These are phyloP conservation scores for Apantesis nais DNA, from an alignment of 2,888 invertebrate genomes.

Conservation along the genomic window DNA sequence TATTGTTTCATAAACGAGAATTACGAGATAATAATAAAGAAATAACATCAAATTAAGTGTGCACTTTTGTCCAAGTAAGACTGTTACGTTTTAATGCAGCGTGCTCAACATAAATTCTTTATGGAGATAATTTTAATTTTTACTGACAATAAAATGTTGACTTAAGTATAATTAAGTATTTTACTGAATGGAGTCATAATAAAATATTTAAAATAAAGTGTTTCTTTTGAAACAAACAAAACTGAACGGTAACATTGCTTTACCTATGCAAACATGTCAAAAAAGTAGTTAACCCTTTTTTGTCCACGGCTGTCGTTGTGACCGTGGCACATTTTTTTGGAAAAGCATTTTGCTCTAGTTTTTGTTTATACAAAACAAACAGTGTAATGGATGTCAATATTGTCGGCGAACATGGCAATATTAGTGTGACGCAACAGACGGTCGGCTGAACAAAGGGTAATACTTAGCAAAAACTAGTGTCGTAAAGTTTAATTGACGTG, in stretches of 20 bases:
- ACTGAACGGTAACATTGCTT: slow-evolving; percentile 42
- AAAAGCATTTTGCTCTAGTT: slow-evolving; percentile 67
- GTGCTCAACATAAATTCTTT: slow-evolving; percentile 37
- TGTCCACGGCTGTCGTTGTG: slow-evolving; percentile 41
- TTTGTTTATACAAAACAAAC: slow-evolving; percentile 67
- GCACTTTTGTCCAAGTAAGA: slow-evolving; percentile 32
- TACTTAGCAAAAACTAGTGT: slow-evolving; percentile 66
- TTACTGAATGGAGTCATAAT: slow-evolving; percentile 20
- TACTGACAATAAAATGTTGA: slow-evolving; percentile 33
- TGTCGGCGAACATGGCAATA: slow-evolving; percentile 45
- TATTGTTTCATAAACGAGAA: slow-evolving; percentile 50
- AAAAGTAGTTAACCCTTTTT: slow-evolving; percentile 57
- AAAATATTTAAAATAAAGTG: slow-evolving; percentile 31
- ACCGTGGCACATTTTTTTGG: slow-evolving; percentile 47
- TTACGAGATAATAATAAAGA: slow-evolving; percentile 47
- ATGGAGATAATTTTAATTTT: slow-evolving; percentile 41
- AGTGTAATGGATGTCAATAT: slow-evolving; percentile 52
- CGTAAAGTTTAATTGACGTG: slow-evolving; percentile 62
- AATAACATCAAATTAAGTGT: slow-evolving; percentile 43
- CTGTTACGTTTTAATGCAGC: slow-evolving; percentile 29
- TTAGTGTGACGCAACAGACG: slow-evolving; percentile 55
- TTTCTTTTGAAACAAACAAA: slow-evolving; percentile 20
- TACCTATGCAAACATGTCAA: slow-evolving; percentile 57
- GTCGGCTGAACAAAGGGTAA: slow-evolving; percentile 57
- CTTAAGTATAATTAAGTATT: slow-evolving; percentile 25